These are phyloP conservation scores for Mareca strepera DNA, from an alignment of 2,797 vertebrate species.

Conservation along the genomic window DNA sequence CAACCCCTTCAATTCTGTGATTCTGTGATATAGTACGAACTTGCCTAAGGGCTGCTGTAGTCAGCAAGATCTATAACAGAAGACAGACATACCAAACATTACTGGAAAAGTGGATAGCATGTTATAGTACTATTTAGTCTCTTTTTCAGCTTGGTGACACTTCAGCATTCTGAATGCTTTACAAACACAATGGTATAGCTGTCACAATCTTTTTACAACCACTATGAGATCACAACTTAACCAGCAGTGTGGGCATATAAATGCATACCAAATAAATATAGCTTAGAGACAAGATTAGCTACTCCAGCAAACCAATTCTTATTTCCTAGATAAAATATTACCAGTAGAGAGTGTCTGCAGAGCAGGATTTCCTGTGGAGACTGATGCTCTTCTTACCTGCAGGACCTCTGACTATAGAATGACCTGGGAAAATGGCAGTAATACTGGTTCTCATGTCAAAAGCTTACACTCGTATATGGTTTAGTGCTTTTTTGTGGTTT, in stretches of 20 bases:
- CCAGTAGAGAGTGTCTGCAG: slow-evolving; percentile 6
- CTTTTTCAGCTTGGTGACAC: not conserved
- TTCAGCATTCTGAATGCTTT: not conserved
- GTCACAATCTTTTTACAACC: not conserved
- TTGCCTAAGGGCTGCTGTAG: not conserved
- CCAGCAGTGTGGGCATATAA: not conserved
- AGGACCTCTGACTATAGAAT: not conserved
- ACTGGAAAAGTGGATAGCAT: not conserved
- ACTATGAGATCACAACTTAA: not conserved
- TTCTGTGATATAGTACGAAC: not conserved
- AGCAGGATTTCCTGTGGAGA: slow-evolving; percentile 56
- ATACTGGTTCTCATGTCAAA: slow-evolving; percentile 40
- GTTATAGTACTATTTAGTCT: not conserved
- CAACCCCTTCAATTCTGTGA: too few relatives aligned
- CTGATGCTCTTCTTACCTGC: slow-evolving; percentile 56
- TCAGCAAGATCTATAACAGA: not conserved
- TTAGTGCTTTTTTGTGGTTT: not conserved
- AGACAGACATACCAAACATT: not conserved
- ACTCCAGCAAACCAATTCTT: not conserved
- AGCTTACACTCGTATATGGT: slow-evolving; percentile 12
- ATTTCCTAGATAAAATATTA: slow-evolving; percentile 40
- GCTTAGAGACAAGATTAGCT: not conserved
- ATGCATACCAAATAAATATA: not conserved
- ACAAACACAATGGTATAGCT: not conserved
- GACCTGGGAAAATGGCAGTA: slow-evolving; percentile 48